Percentiles rank a stretch among this genome's conserved stretches.
Conservation (phyloP, 2,797 vertebrate species). For the Crocodylus rhombifer region DNA sequence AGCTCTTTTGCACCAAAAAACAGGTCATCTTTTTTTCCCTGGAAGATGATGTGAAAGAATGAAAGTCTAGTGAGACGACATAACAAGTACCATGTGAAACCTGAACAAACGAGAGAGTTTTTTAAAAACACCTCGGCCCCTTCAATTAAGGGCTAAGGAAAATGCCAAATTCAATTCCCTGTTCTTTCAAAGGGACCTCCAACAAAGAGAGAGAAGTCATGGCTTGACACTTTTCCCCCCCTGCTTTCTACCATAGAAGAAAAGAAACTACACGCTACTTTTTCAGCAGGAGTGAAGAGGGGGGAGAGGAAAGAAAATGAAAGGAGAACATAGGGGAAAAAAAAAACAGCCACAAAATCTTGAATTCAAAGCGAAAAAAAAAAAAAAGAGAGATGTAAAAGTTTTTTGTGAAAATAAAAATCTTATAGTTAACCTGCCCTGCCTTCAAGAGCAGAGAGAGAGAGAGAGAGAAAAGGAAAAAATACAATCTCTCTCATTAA, state of each 20-base stretch:
- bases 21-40: conserved; percentile 15
- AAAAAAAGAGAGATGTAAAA: not conserved
- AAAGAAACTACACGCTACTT: not conserved
- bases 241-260: not conserved
- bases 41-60: conserved; percentile 26
- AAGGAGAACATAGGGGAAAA: not conserved
- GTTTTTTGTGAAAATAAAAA: not conserved
- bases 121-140: not conserved
- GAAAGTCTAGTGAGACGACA: not conserved
- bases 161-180: not conserved
- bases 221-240: not conserved
- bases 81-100: conserved; percentile 28
- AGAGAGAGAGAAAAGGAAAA: not conserved
- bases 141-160: not conserved
- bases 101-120: not conserved
- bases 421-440: not conserved
- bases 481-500: conserved; percentile 6
- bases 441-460: fast-evolving
- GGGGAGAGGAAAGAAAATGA: not conserved
- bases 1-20: not conserved
- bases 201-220: not conserved
- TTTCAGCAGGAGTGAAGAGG: not conserved
- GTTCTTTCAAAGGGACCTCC: not conserved
- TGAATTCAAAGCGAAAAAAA: not conserved
- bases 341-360: not conserved